Base-by-base conservation (phyloP, 2,797 vertebrate genomes). In the Sebastes variabilis region DNA sequence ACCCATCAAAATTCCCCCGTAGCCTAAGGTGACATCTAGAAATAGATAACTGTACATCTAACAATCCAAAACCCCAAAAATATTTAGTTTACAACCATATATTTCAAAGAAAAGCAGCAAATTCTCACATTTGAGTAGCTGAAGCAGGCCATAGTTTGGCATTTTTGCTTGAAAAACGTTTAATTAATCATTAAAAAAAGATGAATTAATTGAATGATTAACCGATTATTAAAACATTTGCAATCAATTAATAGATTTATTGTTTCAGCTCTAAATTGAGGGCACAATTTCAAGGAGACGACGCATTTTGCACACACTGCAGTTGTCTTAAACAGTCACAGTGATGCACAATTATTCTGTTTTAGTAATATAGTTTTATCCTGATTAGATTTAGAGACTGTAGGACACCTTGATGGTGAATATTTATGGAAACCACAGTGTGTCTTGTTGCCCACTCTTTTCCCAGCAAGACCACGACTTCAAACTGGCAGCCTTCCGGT, bases 401-500 rank as follows among this genome's bases (percentile, higher is more conserved):
- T 30, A 22, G 8, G 2, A 64, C 77, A 56, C 49, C 22, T 58
- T 24, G 11, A 72, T 71, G 16, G 5, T 79, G 42, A 59, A 38
- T 60, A 61, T 72, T 79, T 32, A 66, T 34, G 38, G 29, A 55
- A 52, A 76, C 27, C 34, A 46, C n/a, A 14, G 10, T 34, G 22
- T n/a, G 13, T 68, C 4, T 56, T 55, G 22, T 58, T 66, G 30
- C 25, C 68, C 52, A 34, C 42, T 55, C 27, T 66, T 87, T 82
- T 81, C 77, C 73, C 76, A 82, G 68, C 22, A 46, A 55, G 24
- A 65, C 32, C 29, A 22, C 14, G n/a, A 60, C 60, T 72, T 76
- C 36, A 85, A 83, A 83, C 61, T 68, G 29, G 56, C 62, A 81
- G 66, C 24, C 79, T 67, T 86, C 79, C 58, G 36, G 80, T 82